Evolutionary conservation across 2,113 vertebrate genomes (phyloP), one percentile per base, ranked within the genome.

Genomic region (Lates calcarifer): DNA sequence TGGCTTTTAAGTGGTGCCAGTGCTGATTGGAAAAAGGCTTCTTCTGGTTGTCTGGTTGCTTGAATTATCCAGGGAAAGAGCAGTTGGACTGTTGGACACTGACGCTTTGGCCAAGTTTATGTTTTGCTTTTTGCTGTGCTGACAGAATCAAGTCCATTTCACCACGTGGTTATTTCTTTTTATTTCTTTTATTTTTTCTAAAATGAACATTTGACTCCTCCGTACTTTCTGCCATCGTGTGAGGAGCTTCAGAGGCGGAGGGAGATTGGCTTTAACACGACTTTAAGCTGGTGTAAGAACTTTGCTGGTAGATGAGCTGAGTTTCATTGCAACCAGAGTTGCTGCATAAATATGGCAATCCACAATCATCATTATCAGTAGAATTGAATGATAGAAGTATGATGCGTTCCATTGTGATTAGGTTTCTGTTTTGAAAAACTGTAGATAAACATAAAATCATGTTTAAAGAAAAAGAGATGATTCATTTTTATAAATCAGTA

Each of bases 401-500:
- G 93, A 94, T 82, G 84, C 93, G 89, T 95, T 95, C 88, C 92
- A 93, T 92, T 91, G 92, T 94, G 89, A 88, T 92, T 95, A 94
- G 91, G 83, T 95, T 94, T 95, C 89, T 91, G 91, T 94, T 95
- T 87, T 85, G 87, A 92, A 92, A 86, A 93, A 83, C 77, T 92
- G 93, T 95, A 95, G 93, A 94, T 94, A 94, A 90, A 91, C 91
- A 94, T 93, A 90, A 92, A 92, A 94, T 93, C 93, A 95, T 94
- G 77, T 92, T 93, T 87, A 93, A 95, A 94, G 92, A 90, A 94
- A 92, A 90, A 92, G 80, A 92, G 67, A 92, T 80, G 79, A 87
- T 90, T 91, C 91, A 91, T 92, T 94, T 95, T 94, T 95, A 92
- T 95, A 93, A 94, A 89, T 87, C 90, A 93, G 83, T 95, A 94